Percentiles rank a stretch among this genome's conserved stretches.
These are phyloP conservation scores for Galeopterus variegatus DNA, from an alignment of 2,113 vertebrate genomes.

Conservation along the genomic window DNA sequence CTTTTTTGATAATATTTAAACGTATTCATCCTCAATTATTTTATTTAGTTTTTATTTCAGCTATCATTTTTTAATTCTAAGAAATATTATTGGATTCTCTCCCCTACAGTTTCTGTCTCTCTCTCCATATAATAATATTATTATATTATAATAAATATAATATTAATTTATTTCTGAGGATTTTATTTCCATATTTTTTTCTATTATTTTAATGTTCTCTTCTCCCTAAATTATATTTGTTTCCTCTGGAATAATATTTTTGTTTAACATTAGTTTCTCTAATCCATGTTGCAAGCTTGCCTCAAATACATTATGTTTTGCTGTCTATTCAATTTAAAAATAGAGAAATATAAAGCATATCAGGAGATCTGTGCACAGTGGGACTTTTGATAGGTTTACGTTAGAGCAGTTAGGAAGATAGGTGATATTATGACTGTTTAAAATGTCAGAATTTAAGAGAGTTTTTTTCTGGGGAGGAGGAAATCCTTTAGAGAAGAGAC, in stretches of 20 bases:
- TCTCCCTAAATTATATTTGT: neutral
- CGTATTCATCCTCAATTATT: neutral
- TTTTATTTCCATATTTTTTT: neutral
- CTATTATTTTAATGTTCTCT: neutral
- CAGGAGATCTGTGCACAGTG: neutral
- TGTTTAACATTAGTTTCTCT: neutral
- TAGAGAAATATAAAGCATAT: neutral
- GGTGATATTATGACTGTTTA: neutral
- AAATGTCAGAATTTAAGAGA: neutral
- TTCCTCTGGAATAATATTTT: conserved; percentile 6
- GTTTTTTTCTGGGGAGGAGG: neutral
- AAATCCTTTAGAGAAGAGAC: conserved; percentile 5
- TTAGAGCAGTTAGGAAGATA: neutral
- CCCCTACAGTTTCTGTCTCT: neutral
- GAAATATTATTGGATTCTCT: neutral
- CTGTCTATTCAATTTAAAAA: neutral
- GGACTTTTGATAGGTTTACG: neutral
- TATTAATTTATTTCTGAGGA: neutral
- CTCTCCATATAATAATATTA: accelerated
- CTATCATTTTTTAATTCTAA: neutral
- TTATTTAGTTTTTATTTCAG: conserved; percentile 44
- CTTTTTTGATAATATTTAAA: neutral
- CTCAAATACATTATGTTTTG: neutral
- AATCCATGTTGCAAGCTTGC: neutral
- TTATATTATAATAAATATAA: too few relatives aligned